These are phyloP conservation scores for Dromas ardeola DNA, from an alignment of 2,113 vertebrate genomes.

Conservation along the genomic window DNA sequence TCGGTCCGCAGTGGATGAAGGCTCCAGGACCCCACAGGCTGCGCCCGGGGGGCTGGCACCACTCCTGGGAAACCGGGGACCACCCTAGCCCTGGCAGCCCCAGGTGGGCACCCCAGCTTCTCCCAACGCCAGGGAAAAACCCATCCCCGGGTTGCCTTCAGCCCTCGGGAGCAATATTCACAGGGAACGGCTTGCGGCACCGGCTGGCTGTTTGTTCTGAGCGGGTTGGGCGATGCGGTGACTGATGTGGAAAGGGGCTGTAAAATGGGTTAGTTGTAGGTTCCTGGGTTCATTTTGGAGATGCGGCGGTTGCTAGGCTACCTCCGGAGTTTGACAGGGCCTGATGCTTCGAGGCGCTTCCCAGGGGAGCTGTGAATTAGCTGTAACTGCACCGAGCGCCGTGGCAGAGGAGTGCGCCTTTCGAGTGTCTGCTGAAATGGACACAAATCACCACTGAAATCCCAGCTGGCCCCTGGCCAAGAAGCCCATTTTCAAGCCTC, in stretches of 20 bases:
- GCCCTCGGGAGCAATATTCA: not conserved
- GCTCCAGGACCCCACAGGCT: accelerated
- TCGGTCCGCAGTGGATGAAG: accelerated
- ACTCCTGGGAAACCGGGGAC: not conserved
- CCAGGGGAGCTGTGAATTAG: slow-evolving; percentile 70
- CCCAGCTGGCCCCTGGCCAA: not conserved
- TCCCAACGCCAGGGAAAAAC: not conserved
- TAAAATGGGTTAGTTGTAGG: slow-evolving; percentile 52
- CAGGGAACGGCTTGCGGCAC: not conserved
- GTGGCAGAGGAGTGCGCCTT: not conserved
- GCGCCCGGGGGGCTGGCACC: not conserved
- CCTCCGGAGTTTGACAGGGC: slow-evolving; percentile 69
- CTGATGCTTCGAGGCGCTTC: slow-evolving; percentile 51
- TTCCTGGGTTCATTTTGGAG: slow-evolving; percentile 28
- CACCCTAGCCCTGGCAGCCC: not conserved
- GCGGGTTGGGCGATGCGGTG: not conserved
- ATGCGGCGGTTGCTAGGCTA: slow-evolving; percentile 69
- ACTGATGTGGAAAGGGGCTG: slow-evolving; percentile 32
- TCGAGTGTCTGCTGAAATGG: not conserved
- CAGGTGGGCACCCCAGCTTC: not conserved
- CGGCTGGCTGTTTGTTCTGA: not conserved
- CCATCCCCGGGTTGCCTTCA: accelerated
- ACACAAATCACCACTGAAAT: slow-evolving; percentile 27
- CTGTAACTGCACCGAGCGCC: slow-evolving; percentile 36
- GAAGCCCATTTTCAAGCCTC: slow-evolving; percentile 6